Conservation (phyloP, 1,140 invertebrate genomes). For the Geopemphigus sp. region DNA sequence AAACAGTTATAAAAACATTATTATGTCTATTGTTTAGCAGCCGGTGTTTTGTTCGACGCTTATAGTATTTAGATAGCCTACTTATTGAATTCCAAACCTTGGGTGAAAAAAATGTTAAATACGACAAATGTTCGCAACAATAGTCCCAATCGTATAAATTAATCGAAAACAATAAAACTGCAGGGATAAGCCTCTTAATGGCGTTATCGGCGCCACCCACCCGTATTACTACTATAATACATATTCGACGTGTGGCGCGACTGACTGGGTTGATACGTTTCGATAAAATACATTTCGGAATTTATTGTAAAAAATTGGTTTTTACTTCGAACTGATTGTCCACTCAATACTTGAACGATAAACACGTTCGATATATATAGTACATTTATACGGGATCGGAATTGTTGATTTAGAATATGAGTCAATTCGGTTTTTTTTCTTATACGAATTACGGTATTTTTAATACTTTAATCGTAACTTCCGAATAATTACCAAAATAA, state of each 20-base stretch:
- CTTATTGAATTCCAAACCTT: constrained; percentile 32
- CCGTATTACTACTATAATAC: background rate
- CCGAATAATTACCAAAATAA: constrained; percentile 3
- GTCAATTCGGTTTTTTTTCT: constrained; percentile 5
- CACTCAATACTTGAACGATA: background rate
- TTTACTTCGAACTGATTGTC: background rate
- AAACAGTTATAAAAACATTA: constrained; percentile 14
- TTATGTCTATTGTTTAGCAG: background rate
- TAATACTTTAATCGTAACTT: background rate
- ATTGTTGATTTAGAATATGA: background rate
- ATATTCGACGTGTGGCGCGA: background rate
- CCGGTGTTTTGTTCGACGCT: constrained; percentile 11
- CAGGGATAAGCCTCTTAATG: constrained; percentile 29
- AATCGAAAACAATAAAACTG: constrained; percentile 21
- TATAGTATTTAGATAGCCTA: constrained; percentile 17
- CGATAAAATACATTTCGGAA: constrained; percentile 22
- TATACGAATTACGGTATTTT: background rate
- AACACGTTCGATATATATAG: background rate
- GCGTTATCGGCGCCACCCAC: constrained; percentile 16
- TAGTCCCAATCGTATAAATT: constrained; percentile 5
- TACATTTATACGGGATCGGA: background rate
- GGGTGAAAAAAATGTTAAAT: background rate
- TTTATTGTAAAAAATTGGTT: constrained; percentile 23
- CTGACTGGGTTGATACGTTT: background rate
- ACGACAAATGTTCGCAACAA: constrained; percentile 20